Conservation (phyloP, 23 tunicate genomes). For the Halocynthia aurantium region DNA sequence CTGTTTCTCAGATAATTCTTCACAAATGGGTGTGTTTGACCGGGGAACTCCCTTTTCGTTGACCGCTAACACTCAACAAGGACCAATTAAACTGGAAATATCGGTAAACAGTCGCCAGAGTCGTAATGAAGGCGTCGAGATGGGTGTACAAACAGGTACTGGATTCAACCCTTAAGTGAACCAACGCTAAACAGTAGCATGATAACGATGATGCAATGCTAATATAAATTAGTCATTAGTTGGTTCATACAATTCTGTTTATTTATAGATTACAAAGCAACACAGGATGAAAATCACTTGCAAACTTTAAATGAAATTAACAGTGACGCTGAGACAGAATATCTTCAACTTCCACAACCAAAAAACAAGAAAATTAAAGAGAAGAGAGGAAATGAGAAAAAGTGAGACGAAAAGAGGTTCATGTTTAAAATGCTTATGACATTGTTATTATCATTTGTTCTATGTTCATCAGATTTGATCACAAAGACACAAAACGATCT, state of each 20-base stretch:
- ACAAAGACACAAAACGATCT: too few relatives aligned
- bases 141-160: constrained; percentile 62
- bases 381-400: background rate
- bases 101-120: constrained; percentile 38
- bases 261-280: too few relatives aligned
- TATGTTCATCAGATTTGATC: background rate
- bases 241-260: too few relatives aligned
- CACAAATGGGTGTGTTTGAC: background rate
- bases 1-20: background rate
- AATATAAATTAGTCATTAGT: too few relatives aligned
- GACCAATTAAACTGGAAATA: constrained; percentile 69
- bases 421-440: too few relatives aligned
- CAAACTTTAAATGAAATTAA: background rate
- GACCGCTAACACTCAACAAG: constrained; percentile 26
- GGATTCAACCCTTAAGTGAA: too few relatives aligned
- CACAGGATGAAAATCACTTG: too few relatives aligned
- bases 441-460: background rate
- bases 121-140: constrained; percentile 32
- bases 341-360: constrained; percentile 59
- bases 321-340: constrained; percentile 68
- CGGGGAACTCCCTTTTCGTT: constrained; percentile 17
- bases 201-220: too few relatives aligned
- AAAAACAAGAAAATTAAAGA: background rate
- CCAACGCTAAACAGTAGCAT: too few relatives aligned
- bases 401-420: background rate